Evolutionary conservation across 2,888 invertebrate species (phyloP), one percentile per base, ranked within the genome.

Genomic region (Stenchaetothrips biformis): DNA sequence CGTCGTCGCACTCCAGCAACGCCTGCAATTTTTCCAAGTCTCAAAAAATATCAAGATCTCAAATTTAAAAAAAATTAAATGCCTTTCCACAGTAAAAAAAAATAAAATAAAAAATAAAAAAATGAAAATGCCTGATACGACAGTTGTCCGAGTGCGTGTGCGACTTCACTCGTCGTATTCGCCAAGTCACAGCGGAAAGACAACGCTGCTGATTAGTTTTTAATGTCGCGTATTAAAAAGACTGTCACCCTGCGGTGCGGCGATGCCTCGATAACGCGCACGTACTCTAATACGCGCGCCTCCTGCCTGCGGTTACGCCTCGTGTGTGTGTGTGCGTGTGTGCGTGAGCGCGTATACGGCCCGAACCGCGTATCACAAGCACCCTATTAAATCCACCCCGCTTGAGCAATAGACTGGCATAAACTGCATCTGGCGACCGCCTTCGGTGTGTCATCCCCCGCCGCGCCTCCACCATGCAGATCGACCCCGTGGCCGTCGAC

Each of bases 381-480:
- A 74, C 25, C 67, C 67, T 74, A 74, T 74, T 74, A 74, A 74
- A 74, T 25, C 67, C 67, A 25, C 7, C 67, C 67, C 67, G 67
- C 21, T 18, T 53, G 67, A 25, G 67, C 25, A 74, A 25, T 25
- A 74, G 67, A 21, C 67, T 74, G 67, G 25, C 67, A 74, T 74
- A 74, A 74, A 74, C 67, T 25, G 67, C 67, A 74, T 74, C 67
- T 74, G 67, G 67, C 25, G 67, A 74, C 2, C 67, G 67, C 67
- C 67, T 21, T 74, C 25, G 67, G 67, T 13, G 25, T 74, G 67
- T 74, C 67, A 74, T 74, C 25, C 53, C 53, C 18, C 13, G 16
- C 53, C 53, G 13, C 53, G 37, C 67, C n/a, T 21, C n/a, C 53
- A 21, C 67, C 53, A 13, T 67, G 3, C 13, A 9, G 67, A 67